Percentiles rank a stretch among this genome's conserved stretches.
Evolutionary conservation across 2,797 vertebrate genomes (phyloP).

Genomic region (Arremon brunneinucha): DNA sequence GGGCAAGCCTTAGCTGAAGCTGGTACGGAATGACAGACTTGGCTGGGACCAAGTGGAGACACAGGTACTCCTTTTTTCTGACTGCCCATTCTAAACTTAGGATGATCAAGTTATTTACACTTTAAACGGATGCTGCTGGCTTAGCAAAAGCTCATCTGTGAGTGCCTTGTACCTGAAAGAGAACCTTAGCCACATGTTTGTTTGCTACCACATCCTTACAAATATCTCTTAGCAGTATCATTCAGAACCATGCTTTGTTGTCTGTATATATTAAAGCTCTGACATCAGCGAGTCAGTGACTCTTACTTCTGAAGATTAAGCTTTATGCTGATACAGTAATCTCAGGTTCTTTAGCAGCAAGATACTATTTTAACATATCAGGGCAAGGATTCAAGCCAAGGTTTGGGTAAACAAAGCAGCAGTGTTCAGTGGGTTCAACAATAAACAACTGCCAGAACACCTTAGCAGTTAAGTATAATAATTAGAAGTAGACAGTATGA

Average conservation of each 20-base stretch:
- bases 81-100: not conserved
- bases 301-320: not conserved
- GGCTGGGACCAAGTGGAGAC: not conserved
- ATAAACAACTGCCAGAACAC: not conserved
- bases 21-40: not conserved
- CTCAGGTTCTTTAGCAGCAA: not conserved
- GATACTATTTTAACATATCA: not conserved
- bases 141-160: not conserved
- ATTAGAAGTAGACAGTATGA: not conserved
- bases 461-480: constrained; percentile 18
- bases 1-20: not conserved
- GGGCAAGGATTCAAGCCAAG: not conserved
- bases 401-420: not conserved
- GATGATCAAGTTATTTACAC: not conserved
- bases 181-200: not conserved
- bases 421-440: not conserved
- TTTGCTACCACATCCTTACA: not conserved
- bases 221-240: not conserved
- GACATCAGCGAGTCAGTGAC: not conserved
- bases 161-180: not conserved
- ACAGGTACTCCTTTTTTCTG: not conserved
- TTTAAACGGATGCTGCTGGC: not conserved
- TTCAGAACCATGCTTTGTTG: not conserved
- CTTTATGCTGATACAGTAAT: not conserved
- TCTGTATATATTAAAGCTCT: not conserved